phyloP scores from a whole-genome alignment of 2,888 invertebrate species.

The Lingula anatina region DNA sequence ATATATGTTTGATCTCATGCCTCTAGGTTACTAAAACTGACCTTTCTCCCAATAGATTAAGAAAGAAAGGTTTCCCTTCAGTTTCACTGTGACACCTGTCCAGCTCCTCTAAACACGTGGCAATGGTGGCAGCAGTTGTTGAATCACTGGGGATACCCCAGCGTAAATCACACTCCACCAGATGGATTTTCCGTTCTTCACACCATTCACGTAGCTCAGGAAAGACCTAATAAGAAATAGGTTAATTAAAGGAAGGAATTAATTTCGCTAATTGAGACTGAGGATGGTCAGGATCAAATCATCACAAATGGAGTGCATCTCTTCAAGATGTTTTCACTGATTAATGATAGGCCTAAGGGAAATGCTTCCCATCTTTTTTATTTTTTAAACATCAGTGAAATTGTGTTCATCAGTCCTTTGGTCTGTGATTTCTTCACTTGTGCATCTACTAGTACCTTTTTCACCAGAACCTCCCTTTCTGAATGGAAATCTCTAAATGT shows the following conservation, averaged over 20 bases:
- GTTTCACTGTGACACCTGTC: constrained; percentile 40
- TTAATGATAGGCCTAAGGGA: too few species aligned
- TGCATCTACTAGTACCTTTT: too few species aligned
- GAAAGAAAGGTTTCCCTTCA: constrained; percentile 40
- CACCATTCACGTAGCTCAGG: constrained; percentile 46
- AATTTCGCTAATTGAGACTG: background rate
- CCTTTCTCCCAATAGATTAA: constrained; percentile 43
- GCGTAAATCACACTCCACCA: constrained; percentile 49
- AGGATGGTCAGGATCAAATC: too few species aligned
- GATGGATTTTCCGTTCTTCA: constrained; percentile 26
- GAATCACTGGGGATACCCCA: constrained; percentile 51
- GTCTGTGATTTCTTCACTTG: too few species aligned
- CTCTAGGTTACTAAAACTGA: constrained; percentile 10
- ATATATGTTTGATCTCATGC: too few species aligned
- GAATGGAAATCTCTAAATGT: background rate
- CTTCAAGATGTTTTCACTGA: too few species aligned
- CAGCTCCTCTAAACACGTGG: constrained; percentile 45
- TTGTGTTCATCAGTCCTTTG: too few species aligned
- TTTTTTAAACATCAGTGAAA: too few species aligned
- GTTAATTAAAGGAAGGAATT: background rate
- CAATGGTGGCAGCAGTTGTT: constrained; percentile 34
- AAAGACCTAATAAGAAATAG: constrained; percentile 34
- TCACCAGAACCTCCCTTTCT: background rate
- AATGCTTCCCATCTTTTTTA: too few species aligned
- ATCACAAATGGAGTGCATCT: too few species aligned